Evolutionary conservation across 2,797 vertebrate genomes (phyloP).

Genomic region (Brotula barbata): DNA sequence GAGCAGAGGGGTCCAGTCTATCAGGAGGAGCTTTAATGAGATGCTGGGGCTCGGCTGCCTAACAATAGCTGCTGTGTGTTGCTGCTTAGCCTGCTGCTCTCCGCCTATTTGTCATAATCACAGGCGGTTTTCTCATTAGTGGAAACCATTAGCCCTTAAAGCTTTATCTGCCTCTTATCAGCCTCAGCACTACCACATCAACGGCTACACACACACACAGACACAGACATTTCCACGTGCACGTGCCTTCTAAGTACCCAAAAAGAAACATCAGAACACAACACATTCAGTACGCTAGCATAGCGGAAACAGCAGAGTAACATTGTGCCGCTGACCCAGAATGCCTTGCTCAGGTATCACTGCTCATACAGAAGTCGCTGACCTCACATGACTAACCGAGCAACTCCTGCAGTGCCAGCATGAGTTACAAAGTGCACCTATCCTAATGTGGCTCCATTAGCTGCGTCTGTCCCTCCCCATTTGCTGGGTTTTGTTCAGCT

Average conservation of each 20-base stretch:
- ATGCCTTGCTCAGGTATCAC: conserved; percentile 65
- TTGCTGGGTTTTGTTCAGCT: conserved; percentile 77
- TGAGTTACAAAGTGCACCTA: conserved; percentile 66
- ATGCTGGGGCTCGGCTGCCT: conserved; percentile 86
- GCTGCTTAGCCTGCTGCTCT: conserved; percentile 97
- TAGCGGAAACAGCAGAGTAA: conserved; percentile 15
- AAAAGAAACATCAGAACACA: not conserved
- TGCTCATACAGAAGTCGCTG: conserved; percentile 59
- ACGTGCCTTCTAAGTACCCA: too few relatives aligned
- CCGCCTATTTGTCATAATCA: conserved; percentile 96
- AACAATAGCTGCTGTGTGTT: conserved; percentile 89
- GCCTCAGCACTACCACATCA: conserved; percentile 60
- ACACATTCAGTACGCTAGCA: not conserved
- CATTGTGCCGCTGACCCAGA: conserved; percentile 18
- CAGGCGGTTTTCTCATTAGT: conserved; percentile 96
- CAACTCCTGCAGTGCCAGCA: conserved; percentile 62
- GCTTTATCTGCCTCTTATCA: conserved; percentile 93
- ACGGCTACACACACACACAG: conserved; percentile 21
- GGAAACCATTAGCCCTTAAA: conserved; percentile 93
- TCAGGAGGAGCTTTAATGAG: conserved; percentile 81
- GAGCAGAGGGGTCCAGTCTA: not conserved
- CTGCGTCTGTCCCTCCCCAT: conserved; percentile 65
- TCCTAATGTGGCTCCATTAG: conserved; percentile 78
- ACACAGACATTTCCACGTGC: conserved; percentile 15
- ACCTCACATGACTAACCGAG: conserved; percentile 55